Conservation (phyloP, 2,113 vertebrate genomes). For the Lampris incognitus region DNA sequence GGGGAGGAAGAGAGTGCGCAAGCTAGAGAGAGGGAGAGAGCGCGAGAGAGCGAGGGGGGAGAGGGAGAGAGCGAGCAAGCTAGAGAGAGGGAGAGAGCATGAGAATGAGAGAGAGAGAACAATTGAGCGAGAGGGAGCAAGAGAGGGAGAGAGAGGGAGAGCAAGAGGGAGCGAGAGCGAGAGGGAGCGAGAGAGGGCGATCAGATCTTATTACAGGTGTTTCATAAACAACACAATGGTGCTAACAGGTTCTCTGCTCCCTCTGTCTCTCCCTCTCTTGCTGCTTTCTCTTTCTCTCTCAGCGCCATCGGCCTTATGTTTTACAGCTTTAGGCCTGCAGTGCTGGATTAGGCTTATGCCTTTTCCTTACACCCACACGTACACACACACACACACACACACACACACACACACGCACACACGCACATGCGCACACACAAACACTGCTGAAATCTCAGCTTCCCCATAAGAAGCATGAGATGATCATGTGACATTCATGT, state of each 20-base stretch:
- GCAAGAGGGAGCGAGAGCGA: conserved; percentile 23
- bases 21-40: conserved; percentile 10
- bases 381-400: conserved; percentile 23
- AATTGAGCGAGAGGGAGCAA: conserved; percentile 29
- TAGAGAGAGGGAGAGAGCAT: conserved; percentile 5
- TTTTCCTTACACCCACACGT: conserved; percentile 32
- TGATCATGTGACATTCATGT: conserved; percentile 75
- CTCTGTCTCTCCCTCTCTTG: conserved; percentile 12
- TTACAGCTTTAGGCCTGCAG: conserved; percentile 43
- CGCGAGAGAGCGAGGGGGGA: conserved; percentile 7
- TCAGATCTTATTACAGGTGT: conserved; percentile 79
- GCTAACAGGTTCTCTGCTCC: conserved; percentile 59
- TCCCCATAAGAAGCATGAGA: conserved; percentile 60
- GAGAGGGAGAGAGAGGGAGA: conserved; percentile 41
- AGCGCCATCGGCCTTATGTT: conserved; percentile 7
- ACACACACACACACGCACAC: conserved; percentile 24
- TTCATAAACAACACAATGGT: conserved; percentile 79
- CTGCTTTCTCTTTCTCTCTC: conserved; percentile 18
- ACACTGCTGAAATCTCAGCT: conserved; percentile 43
- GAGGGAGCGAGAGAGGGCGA: conserved; percentile 41
- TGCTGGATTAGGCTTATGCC: conserved; percentile 52
- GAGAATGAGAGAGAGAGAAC: too few relatives aligned
- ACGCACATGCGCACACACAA: background rate
- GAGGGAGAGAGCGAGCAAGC: conserved; percentile 52
- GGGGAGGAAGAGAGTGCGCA: conserved; percentile 27